A percentile compares a stretch with the other conserved stretches of the same genome.
phyloP scores from a whole-genome alignment of 2,888 invertebrate genomes.

The Pemphredon lugubris region DNA sequence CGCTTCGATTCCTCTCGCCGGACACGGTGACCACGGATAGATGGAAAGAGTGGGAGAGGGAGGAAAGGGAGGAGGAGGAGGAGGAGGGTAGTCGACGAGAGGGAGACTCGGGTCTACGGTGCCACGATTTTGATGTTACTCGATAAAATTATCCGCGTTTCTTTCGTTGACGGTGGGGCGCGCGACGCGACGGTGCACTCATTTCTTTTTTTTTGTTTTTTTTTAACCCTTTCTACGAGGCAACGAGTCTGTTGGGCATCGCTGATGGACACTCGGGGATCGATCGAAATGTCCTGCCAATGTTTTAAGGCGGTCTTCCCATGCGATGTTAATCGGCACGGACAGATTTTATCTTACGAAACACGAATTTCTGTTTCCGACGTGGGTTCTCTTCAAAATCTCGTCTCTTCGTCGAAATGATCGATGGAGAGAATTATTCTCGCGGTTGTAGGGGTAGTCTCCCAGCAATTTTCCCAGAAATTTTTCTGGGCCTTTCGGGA shows the following conservation, averaged over 20 bases:
- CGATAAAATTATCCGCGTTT: constrained; percentile 53
- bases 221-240: background rate
- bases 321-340: too few species aligned
- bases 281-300: constrained; percentile 1
- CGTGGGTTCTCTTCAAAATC: background rate
- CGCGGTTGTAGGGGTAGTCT: background rate
- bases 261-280: background rate
- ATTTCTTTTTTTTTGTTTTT: background rate
- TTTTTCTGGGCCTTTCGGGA: too few species aligned
- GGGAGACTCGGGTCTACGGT: constrained; percentile 10
- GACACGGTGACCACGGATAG: constrained; percentile 50
- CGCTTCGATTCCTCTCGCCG: constrained; percentile 40
- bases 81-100: constrained; percentile 1
- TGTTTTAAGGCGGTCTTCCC: background rate
- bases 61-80: constrained; percentile 2
- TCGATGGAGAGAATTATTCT: background rate
- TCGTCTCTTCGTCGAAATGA: background rate
- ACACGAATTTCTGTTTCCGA: background rate
- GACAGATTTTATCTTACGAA: too few species aligned
- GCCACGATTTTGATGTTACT: constrained; percentile 54
- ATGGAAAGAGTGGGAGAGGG: constrained; percentile 13
- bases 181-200: background rate
- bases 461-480: background rate
- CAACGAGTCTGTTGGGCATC: constrained; percentile 3
- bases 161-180: constrained; percentile 11